Evolutionary conservation across 2,888 invertebrate genomes (phyloP), one percentile per base, ranked within the genome.

Genomic region (Spicauda simplicius): DNA sequence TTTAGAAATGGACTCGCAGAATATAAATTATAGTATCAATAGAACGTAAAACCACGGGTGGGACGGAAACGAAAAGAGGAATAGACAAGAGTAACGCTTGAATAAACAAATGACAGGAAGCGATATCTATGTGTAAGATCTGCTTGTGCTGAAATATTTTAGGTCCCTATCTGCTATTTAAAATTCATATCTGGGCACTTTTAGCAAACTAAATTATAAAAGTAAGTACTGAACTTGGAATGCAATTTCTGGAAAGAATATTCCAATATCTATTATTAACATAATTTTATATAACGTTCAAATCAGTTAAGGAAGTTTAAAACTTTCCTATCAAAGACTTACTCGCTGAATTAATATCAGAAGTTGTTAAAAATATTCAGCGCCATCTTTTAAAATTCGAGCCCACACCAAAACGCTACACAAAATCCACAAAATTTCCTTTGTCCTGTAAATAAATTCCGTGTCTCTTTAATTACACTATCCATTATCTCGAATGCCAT

Each of bases 401-500:
- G 5, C 41, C 4, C 8, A 8, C n/a, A 5, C 16, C 54, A 62
- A 54, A 14, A 12, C 30, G 37, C 52, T 37, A 16, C 48, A 37
- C 52, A 61, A 52, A 61, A 54, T 37, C 53, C 19, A 18, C 61
- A 61, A 61, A 53, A 50, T 25, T 54, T 61, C 37, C 61, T 37
- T 53, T 61, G 20, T 53, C 63, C 56, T 56, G 63, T n/a, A 56
- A 64, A 56, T 64, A 64, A 64, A 56, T 56, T 56, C 48, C 54
- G 41, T 54, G 55, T 30, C 55, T 48, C 56, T 56, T 64, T 64
- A 64, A 64, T 64, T 64, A 64, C 63, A 48, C 54, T 33, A 64
- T 64, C 30, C 63, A 64, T 56, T 64, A 64, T 64, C 63, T 56
- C 18, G 56, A 64, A 64, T 55, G 48, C 50, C 33, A 64, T 64